These are phyloP conservation scores for Bombus waltoni DNA, from an alignment of 1,140 invertebrate genomes.

Conservation along the genomic window DNA sequence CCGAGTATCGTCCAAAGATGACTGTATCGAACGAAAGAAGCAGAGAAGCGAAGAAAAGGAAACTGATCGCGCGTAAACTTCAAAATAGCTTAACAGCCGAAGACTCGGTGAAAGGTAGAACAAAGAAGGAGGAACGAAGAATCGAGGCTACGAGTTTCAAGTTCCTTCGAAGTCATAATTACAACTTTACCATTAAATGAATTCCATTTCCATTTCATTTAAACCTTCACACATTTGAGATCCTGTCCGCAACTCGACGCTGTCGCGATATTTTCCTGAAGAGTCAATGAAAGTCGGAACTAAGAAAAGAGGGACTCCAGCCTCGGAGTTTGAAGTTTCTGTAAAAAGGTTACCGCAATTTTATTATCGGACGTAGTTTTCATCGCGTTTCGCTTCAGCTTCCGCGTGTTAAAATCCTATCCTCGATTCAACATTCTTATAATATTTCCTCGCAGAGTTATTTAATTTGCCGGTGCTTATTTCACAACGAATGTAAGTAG, in stretches of 20 bases:
- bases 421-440: neutral
- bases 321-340: no score
- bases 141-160: neutral
- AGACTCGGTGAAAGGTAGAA: neutral
- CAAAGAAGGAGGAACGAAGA: neutral
- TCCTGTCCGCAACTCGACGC: neutral
- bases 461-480: slow-evolving; percentile 28
- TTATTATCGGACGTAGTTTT: no score
- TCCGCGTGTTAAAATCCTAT: neutral
- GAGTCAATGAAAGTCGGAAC: neutral
- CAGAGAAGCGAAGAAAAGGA: neutral
- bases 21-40: neutral
- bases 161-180: neutral
- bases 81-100: neutral
- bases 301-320: no score
- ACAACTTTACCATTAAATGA: neutral
- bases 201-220: neutral
- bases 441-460: slow-evolving; percentile 11
- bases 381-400: neutral
- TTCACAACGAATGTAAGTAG: slow-evolving; percentile 27
- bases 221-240: neutral
- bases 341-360: no score
- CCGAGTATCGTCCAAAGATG: neutral
- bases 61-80: neutral
- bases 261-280: neutral